Base-by-base conservation (phyloP, 1,140 invertebrate species). In the Drosophila ohnishii region DNA sequence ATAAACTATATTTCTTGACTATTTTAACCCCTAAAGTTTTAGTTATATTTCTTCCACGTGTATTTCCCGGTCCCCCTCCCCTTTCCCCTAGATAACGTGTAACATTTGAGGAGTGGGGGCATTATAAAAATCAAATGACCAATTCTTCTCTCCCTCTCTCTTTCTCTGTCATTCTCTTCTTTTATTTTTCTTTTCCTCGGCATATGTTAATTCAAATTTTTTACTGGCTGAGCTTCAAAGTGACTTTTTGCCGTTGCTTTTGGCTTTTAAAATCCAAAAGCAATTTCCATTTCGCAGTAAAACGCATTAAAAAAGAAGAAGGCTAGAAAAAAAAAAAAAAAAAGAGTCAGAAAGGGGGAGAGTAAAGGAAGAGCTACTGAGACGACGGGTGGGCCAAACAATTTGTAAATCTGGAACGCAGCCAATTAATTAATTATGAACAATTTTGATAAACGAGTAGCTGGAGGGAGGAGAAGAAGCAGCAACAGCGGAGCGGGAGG, bases 391-490 rank as follows among this genome's bases (percentile, higher is more conserved):
- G 72, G 75, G 35, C 67, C 58, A 69, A 83, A 71, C 84, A 87
- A 88, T 87, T 87, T 88, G 82, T 76, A 87, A 88, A 88, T 88
- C 84, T 84, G 84, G 84, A 89, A 84, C 85, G 63, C 77, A 89
- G 84, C 80, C 84, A 88, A 88, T 88, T 88, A 88, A 88, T 88
- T 88, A 88, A 88, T 88, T 88, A 88, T 88, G 84, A 88, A 79
- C 84, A 88, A 88, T 88, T 88, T 84, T 88, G 84, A 88, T 88
- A 89, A 88, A 84, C 84, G 61, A 57, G 64, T 66, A 58, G 50
- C 45, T 61, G 61, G 45, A 50, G 44, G 32, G 3, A 16, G 30
- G 11, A 59, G 44, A 40, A 47, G 30, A 0, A 19, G 45, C n/a
- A 42, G 40, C 16, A 19, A 10, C 16, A 5, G 51, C 4, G 34